Evolutionary conservation across 1,140 invertebrate species (phyloP).

Genomic region (Cecropterus lyciades): DNA sequence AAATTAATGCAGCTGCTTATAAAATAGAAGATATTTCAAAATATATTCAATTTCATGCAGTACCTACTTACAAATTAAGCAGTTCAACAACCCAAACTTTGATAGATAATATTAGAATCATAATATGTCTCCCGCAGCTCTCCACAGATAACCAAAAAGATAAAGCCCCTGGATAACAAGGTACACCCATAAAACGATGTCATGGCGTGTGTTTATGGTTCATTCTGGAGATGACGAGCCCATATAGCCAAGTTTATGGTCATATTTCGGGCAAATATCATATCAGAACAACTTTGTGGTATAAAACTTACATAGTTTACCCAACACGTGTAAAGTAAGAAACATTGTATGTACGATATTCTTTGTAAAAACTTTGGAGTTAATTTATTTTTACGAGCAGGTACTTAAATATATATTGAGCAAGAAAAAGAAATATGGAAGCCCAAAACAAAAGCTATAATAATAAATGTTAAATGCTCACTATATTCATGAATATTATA

Average conservation of each 20-base stretch:
- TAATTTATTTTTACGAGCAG: too few species aligned
- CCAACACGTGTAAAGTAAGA: slow-evolving; percentile 19
- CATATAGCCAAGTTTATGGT: slow-evolving; percentile 13
- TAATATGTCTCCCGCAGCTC: neutral
- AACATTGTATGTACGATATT: too few species aligned
- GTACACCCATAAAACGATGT: slow-evolving; percentile 21
- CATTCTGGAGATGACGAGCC: slow-evolving; percentile 4
- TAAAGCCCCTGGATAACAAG: slow-evolving; percentile 21
- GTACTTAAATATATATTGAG: too few species aligned
- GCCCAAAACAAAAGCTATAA: too few species aligned
- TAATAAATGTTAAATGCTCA: too few species aligned
- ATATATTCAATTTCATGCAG: too few species aligned
- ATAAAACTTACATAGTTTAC: slow-evolving; percentile 21
- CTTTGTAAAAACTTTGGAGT: too few species aligned
- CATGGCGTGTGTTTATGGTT: slow-evolving; percentile 25
- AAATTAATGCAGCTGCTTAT: too few species aligned
- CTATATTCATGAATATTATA: too few species aligned
- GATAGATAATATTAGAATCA: slow-evolving; percentile 8
- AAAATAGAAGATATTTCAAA: too few species aligned
- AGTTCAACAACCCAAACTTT: neutral
- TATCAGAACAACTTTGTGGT: neutral
- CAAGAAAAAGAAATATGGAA: too few species aligned
- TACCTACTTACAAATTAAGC: too few species aligned
- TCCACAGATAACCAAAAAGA: slow-evolving; percentile 5
- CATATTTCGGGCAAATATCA: slow-evolving; percentile 15